phyloP scores from a whole-genome alignment of 2,888 invertebrate species.

The Lypha dubia region DNA sequence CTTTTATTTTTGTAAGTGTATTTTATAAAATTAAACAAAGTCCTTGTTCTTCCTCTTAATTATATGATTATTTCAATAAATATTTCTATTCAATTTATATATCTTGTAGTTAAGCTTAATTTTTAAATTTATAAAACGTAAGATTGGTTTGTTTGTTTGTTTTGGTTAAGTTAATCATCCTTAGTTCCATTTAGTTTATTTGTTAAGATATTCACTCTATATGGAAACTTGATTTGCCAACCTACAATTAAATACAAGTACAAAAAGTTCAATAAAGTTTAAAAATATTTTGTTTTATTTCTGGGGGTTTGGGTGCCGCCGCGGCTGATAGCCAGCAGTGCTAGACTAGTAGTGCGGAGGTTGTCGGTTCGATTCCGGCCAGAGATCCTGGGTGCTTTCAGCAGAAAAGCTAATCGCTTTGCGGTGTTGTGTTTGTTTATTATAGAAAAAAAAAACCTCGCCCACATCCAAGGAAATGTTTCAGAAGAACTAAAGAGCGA shows the following conservation, averaged over 20 bases:
- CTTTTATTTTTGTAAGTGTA: background rate
- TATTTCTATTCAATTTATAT: background rate
- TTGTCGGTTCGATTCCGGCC: too few relatives aligned
- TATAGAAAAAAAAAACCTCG: too few relatives aligned
- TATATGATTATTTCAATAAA: background rate
- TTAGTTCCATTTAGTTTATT: background rate
- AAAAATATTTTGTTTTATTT: too few relatives aligned
- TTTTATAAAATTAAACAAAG: background rate
- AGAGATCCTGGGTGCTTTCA: too few relatives aligned
- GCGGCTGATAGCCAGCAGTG: too few relatives aligned
- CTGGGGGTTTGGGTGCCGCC: too few relatives aligned
- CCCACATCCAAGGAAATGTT: too few relatives aligned
- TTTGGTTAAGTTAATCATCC: background rate
- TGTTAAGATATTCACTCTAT: background rate
- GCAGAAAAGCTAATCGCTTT: too few relatives aligned
- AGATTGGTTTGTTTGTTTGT: background rate
- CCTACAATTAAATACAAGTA: background rate
- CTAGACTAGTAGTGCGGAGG: too few relatives aligned
- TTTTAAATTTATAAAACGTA: background rate
- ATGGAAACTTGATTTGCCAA: background rate
- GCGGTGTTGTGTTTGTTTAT: too few relatives aligned
- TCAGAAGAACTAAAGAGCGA: too few relatives aligned
- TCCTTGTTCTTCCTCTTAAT: slow-evolving; percentile 15
- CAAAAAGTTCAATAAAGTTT: background rate
- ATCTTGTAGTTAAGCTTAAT: background rate